These are phyloP conservation scores for Ranitomeya imitator DNA, from an alignment of 2,113 vertebrate genomes.

Conservation along the genomic window DNA sequence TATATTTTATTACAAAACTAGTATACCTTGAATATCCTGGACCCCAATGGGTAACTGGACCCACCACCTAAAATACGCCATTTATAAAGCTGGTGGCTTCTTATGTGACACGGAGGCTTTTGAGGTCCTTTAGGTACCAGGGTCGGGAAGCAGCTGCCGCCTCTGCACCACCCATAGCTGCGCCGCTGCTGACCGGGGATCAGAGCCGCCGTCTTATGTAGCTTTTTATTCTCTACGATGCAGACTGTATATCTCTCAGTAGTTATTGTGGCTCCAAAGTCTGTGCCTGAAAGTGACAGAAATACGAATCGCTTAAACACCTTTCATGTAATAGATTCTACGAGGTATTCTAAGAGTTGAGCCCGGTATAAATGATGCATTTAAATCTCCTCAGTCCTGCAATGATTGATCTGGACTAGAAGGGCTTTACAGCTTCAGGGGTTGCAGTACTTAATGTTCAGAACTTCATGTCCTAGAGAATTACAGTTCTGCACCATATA, in stretches of 20 bases:
- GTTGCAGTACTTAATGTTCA: constrained; percentile 32
- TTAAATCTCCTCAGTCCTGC: constrained; percentile 40
- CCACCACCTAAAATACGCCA: too few relatives aligned
- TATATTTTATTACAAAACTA: too few relatives aligned
- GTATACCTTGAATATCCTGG: too few relatives aligned
- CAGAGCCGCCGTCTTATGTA: not conserved
- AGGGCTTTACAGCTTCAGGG: constrained; percentile 44
- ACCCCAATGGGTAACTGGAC: too few relatives aligned
- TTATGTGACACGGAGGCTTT: too few relatives aligned
- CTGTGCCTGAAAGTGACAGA: constrained; percentile 17
- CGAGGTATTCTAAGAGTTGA: constrained; percentile 28
- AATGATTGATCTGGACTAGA: constrained; percentile 52
- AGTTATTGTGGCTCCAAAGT: constrained; percentile 6
- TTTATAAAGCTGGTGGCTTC: too few relatives aligned
- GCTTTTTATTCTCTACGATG: not conserved
- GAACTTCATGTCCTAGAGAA: constrained; percentile 43
- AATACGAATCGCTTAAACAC: constrained; percentile 38
- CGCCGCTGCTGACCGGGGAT: not conserved
- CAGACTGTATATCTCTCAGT: constrained; percentile 21
- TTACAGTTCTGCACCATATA: constrained; percentile 35
- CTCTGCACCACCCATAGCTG: not conserved
- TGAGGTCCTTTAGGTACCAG: too few relatives aligned
- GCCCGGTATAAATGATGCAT: constrained; percentile 52
- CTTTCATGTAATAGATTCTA: constrained; percentile 26
- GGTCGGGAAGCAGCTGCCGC: not conserved